Evolutionary conservation across 1,140 invertebrate genomes (phyloP).

Genomic region (Calycopis cecrops): DNA sequence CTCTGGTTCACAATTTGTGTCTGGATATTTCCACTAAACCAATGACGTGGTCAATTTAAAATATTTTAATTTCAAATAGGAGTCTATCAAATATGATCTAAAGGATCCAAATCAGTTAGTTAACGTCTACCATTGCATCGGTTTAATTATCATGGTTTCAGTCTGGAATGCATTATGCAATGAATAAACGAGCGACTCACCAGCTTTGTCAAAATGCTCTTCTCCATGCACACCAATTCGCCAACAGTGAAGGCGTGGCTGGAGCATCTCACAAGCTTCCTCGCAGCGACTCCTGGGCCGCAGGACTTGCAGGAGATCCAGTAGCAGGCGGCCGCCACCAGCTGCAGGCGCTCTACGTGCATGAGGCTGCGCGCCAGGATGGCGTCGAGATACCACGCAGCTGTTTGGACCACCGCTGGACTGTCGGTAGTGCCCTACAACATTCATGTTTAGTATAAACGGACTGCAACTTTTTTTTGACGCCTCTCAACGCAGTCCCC

Average conservation of each 20-base stretch:
- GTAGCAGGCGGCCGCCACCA: constrained; percentile 45
- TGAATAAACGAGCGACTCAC: constrained; percentile 28
- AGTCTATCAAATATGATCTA: too few relatives aligned
- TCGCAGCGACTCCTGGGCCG: constrained; percentile 25
- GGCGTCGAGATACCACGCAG: constrained; percentile 47
- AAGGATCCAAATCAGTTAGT: too few relatives aligned
- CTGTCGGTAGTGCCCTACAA: constrained; percentile 39
- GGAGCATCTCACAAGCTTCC: constrained; percentile 36
- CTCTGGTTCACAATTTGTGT: too few relatives aligned
- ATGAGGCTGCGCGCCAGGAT: constrained; percentile 27
- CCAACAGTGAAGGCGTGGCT: constrained; percentile 34
- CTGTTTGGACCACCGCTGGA: constrained; percentile 41
- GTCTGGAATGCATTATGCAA: too few relatives aligned
- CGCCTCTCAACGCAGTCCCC: too few relatives aligned
- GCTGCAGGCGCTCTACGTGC: constrained; percentile 37
- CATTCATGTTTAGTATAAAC: constrained; percentile 4
- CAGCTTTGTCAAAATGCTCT: constrained; percentile 36
- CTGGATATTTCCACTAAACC: too few relatives aligned
- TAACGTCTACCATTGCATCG: too few relatives aligned
- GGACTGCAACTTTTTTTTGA: too few relatives aligned
- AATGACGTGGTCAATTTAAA: too few relatives aligned
- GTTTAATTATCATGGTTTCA: too few relatives aligned
- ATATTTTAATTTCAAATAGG: too few relatives aligned
- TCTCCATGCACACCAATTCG: constrained; percentile 38
- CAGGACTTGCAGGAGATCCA: constrained; percentile 53